A percentile compares a stretch with the other conserved stretches of the same genome.
These are phyloP conservation scores for Cephus rjabovi DNA, from an alignment of 2,888 invertebrate species.

Conservation along the genomic window DNA sequence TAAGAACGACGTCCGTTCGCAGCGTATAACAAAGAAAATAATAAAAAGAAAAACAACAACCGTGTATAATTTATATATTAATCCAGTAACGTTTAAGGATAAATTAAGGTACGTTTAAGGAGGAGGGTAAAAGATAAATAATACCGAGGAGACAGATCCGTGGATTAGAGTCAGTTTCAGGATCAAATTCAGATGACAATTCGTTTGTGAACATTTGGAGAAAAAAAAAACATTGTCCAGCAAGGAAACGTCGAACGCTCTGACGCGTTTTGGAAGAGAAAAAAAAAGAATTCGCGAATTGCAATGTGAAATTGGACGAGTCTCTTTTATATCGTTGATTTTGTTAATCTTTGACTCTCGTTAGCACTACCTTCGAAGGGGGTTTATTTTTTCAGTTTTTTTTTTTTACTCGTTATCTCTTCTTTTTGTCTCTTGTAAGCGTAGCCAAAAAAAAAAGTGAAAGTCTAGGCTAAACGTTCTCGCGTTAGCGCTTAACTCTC, in stretches of 20 bases:
- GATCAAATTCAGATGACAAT: not conserved
- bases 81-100: conserved; percentile 38
- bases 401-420: not conserved
- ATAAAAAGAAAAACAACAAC: conserved; percentile 14
- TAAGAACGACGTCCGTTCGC: conserved; percentile 34
- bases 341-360: not conserved
- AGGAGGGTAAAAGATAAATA: not conserved
- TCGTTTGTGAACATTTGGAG: conserved; percentile 2
- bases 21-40: conserved; percentile 29
- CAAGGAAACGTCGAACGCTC: not conserved
- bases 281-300: not conserved
- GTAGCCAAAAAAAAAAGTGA: not conserved
- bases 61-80: conserved; percentile 47
- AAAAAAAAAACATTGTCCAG: no score
- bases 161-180: conserved; percentile 16
- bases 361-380: not conserved
- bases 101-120: conserved; percentile 38
- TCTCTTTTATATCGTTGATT: not conserved
- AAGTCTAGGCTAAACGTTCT: not conserved
- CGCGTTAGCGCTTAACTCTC: not conserved
- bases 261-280: not conserved
- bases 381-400: not conserved
- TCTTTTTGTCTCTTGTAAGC: not conserved
- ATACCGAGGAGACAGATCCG: not conserved
- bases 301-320: not conserved